These are phyloP conservation scores for Lycodopsis pacificus DNA, from an alignment of 2,797 vertebrate species.

Conservation along the genomic window DNA sequence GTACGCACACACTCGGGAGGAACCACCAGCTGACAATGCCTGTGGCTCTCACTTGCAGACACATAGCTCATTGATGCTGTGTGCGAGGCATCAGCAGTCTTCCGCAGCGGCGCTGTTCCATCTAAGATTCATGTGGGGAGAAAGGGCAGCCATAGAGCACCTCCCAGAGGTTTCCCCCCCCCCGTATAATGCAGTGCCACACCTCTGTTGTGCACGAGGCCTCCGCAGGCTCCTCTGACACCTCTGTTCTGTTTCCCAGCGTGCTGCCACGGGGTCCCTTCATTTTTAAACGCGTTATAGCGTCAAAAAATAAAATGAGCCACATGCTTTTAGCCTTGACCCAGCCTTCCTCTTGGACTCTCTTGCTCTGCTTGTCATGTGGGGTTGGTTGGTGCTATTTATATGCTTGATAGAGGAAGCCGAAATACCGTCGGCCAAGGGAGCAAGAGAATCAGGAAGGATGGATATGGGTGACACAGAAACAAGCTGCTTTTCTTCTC, in stretches of 20 bases:
- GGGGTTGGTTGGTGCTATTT: slow-evolving; percentile 48
- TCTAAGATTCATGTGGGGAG: slow-evolving; percentile 76
- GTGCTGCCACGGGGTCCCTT: slow-evolving; percentile 31
- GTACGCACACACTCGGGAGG: slow-evolving; percentile 20
- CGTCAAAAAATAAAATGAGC: slow-evolving; percentile 59
- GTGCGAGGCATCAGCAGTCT: slow-evolving; percentile 69
- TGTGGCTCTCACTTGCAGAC: slow-evolving; percentile 68
- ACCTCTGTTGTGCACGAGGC: slow-evolving; percentile 49
- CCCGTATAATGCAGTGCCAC: slow-evolving; percentile 67
- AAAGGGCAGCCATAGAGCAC: slow-evolving; percentile 80
- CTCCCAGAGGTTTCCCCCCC: slow-evolving; percentile 63
- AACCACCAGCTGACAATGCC: slow-evolving; percentile 62
- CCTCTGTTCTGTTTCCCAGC: slow-evolving; percentile 42
- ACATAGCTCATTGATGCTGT: slow-evolving; percentile 62
- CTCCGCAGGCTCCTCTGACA: slow-evolving; percentile 46
- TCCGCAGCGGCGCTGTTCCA: slow-evolving; percentile 61
- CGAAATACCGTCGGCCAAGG: slow-evolving; percentile 13
- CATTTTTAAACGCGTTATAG: slow-evolving; percentile 69
- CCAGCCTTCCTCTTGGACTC: too few relatives aligned
- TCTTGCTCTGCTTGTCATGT: too few relatives aligned
- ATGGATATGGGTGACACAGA: slow-evolving; percentile 6
- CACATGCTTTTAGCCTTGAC: slow-evolving; percentile 38
- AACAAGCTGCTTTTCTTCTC: slow-evolving; percentile 11
- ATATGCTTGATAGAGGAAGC: slow-evolving; percentile 44
- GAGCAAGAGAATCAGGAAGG: slow-evolving; percentile 31